Evolutionary conservation across 2,888 invertebrate genomes (phyloP), one percentile per base, ranked within the genome.

Genomic region (Alloscopus bannaensis): DNA sequence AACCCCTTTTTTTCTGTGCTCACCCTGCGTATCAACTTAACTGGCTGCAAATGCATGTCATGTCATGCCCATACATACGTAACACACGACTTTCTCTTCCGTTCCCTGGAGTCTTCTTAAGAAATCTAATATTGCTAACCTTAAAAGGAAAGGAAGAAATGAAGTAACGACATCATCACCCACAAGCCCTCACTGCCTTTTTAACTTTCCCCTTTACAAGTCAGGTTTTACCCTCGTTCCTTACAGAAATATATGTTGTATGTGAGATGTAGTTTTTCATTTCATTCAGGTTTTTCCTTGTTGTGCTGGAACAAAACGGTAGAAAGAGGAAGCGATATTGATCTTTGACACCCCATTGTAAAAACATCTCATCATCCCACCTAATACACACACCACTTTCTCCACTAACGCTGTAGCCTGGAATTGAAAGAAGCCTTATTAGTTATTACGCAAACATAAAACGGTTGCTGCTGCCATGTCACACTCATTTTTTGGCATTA

Each of bases 341-440:
- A 83, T 83, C 83, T 81, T 72, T 83, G 80, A 81, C 83, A 83
- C 83, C 83, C 83, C 80, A 81, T 83, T 83, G 83, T 83, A 81
- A 80, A 81, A 83, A 81, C 83, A 83, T 81, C 80, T 80, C 76
- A 66, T 76, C 73, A 69, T 81, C 70, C 55, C 66, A 76, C 45
- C 76, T 62, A 72, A 42, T 50, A 65, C 55, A 68, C 45, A n/a
- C n/a, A n/a, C n/a, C n/a, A 60, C 40, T 62, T 62, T 57, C 57
- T 42, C 24, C 47, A 24, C 60, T 69, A 45, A 62, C 59, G 28
- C n/a, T 62, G 31, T 20, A 62, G 50, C 60, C n/a, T n/a, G 24
- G 31, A 52, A 69, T 4, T 6, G 31, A 20, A 24, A 66, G 59
- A 29, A 20, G 20, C 50, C 20, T 11, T n/a, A n/a, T n/a, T n/a